phyloP scores from a whole-genome alignment of 2,797 vertebrate species.

The Labeo calbasu region DNA sequence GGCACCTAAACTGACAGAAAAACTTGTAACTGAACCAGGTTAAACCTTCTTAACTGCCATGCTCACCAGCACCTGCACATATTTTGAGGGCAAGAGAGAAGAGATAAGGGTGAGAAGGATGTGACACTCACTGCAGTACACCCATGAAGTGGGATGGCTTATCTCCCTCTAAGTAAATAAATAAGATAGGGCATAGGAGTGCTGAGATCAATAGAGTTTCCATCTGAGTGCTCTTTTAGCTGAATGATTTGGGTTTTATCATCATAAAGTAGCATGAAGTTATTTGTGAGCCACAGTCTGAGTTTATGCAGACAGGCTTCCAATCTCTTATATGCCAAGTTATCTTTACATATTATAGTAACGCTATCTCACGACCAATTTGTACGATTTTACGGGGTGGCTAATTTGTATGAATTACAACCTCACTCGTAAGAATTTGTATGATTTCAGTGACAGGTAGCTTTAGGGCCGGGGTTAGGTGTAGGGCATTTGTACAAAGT shows the following conservation, averaged over 20 bases:
- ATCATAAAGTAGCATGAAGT: not conserved
- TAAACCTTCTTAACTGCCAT: slow-evolving; percentile 27
- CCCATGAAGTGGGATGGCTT: not conserved
- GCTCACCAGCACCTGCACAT: not conserved
- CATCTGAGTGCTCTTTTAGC: not conserved
- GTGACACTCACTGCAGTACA: not conserved
- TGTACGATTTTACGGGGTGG: too few relatives aligned
- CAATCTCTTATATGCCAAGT: not conserved
- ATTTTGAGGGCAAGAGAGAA: slow-evolving; percentile 8
- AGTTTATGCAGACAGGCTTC: not conserved
- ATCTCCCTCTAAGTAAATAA: not conserved
- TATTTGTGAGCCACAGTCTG: not conserved
- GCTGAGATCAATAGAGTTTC: not conserved
- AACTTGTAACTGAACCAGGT: not conserved
- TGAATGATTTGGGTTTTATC: not conserved
- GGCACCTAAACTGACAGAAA: not conserved
- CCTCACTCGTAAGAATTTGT: too few relatives aligned
- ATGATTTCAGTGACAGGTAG: too few relatives aligned
- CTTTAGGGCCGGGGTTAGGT: too few relatives aligned
- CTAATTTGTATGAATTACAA: too few relatives aligned
- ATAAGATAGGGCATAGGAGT: too few relatives aligned
- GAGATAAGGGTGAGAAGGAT: not conserved
- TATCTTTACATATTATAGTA: not conserved
- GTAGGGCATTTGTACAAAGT: too few relatives aligned
- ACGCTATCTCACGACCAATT: too few relatives aligned